Conservation (phyloP, 53 echinoderm and acorn worm species). For the Arbacia lixula region DNA sequence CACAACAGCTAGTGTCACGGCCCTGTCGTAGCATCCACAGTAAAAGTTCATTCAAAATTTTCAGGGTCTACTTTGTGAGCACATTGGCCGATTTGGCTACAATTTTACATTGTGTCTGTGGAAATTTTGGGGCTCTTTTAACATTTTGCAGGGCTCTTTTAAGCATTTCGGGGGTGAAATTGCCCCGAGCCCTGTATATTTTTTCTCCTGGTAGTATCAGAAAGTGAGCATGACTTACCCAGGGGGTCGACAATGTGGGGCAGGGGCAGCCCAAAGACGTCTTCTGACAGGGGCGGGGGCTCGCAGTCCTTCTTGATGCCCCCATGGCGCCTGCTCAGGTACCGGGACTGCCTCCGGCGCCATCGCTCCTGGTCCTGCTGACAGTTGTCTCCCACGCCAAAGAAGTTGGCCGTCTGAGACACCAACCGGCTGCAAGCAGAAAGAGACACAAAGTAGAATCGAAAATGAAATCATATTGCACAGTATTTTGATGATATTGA, state of each 20-base stretch:
- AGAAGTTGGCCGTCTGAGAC: constrained; percentile 94
- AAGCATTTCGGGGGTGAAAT: too few relatives aligned
- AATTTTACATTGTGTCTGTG: too few relatives aligned
- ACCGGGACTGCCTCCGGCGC: constrained; percentile 80
- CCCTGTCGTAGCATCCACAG: too few relatives aligned
- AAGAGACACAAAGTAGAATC: background rate
- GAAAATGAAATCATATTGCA: background rate
- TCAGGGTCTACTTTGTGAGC: too few relatives aligned
- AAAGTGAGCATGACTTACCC: constrained; percentile 60
- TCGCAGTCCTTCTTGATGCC: constrained; percentile 86
- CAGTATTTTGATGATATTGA: background rate
- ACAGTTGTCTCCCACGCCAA: constrained; percentile 95
- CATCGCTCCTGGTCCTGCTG: constrained; percentile 85
- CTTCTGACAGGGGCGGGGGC: constrained; percentile 63
- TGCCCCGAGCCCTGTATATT: too few relatives aligned
- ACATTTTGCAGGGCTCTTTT: too few relatives aligned
- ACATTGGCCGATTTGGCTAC: too few relatives aligned
- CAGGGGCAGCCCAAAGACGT: constrained; percentile 54
- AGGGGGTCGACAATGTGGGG: constrained; percentile 93
- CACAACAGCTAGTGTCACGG: too few relatives aligned
- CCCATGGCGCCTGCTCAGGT: constrained; percentile 87
- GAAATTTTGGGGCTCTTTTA: too few relatives aligned
- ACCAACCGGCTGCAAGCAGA: constrained; percentile 77
- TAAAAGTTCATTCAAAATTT: too few relatives aligned
- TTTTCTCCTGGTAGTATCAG: background rate